These are phyloP conservation scores for Acanthurus leucopareius DNA, from an alignment of 2,797 vertebrate genomes.

Conservation along the genomic window DNA sequence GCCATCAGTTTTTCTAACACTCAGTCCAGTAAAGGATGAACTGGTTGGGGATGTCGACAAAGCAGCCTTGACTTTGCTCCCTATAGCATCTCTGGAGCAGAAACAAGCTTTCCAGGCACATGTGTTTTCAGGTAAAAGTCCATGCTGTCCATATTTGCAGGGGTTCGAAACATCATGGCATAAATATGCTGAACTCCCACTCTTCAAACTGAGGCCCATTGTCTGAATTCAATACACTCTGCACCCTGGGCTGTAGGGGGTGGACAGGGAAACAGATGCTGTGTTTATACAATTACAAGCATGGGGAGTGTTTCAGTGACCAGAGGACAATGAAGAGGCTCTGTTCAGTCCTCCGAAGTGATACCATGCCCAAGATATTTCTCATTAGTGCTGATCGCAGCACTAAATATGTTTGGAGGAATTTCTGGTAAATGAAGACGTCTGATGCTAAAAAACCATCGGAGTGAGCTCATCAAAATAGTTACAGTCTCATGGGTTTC, in stretches of 20 bases:
- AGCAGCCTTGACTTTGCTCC: neutral
- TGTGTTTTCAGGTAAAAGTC: slow-evolving; percentile 70
- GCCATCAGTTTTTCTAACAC: neutral
- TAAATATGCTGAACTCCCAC: slow-evolving; percentile 74
- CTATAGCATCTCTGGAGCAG: slow-evolving; percentile 7
- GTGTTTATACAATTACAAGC: slow-evolving; percentile 87
- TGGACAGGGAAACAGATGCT: slow-evolving; percentile 77
- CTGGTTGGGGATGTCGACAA: neutral
- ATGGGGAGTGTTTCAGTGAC: slow-evolving; percentile 69
- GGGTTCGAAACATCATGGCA: slow-evolving; percentile 73
- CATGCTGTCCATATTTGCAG: slow-evolving; percentile 58
- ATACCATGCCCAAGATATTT: slow-evolving; percentile 80
- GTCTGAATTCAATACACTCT: slow-evolving; percentile 69
- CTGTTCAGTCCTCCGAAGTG: slow-evolving; percentile 76
- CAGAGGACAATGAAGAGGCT: slow-evolving; percentile 79
- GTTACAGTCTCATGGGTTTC: neutral
- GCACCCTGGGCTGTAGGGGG: slow-evolving; percentile 69
- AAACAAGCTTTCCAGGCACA: slow-evolving; percentile 43
- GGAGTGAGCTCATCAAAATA: slow-evolving; percentile 51
- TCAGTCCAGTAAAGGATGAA: neutral
- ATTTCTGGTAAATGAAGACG: slow-evolving; percentile 58
- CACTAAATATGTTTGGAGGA: slow-evolving; percentile 54
- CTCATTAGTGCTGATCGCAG: slow-evolving; percentile 71
- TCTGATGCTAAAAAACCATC: slow-evolving; percentile 50
- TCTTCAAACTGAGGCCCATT: slow-evolving; percentile 77